phyloP scores from a whole-genome alignment of 1,140 invertebrate species.

The Dendroctonus valens region DNA sequence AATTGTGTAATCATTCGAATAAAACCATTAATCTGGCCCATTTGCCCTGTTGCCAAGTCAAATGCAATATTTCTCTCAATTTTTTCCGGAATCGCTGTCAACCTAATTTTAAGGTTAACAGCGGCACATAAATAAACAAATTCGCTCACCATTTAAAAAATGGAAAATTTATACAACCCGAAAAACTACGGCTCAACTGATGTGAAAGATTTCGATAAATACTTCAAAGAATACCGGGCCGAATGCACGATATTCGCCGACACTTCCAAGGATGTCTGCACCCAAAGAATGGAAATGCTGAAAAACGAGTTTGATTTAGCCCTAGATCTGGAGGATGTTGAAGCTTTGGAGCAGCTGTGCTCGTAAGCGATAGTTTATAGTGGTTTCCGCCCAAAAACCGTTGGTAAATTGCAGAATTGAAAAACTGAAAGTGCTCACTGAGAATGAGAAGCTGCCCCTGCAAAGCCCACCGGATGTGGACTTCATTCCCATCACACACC shows the following conservation, averaged over 20 bases:
- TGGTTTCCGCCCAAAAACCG: not conserved
- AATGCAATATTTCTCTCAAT: no score
- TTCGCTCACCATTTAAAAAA: slow-evolving; percentile 4
- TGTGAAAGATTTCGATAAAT: slow-evolving; percentile 30
- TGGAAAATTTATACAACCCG: slow-evolving; percentile 40
- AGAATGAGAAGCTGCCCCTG: slow-evolving; percentile 21
- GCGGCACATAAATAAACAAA: not conserved
- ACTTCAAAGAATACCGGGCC: slow-evolving; percentile 33
- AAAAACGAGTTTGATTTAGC: slow-evolving; percentile 26
- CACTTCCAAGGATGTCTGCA: not conserved
- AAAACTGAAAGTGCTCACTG: slow-evolving; percentile 28
- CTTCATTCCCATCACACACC: slow-evolving; percentile 14
- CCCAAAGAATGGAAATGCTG: slow-evolving; percentile 17
- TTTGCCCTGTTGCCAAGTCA: no score
- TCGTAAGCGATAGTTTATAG: slow-evolving; percentile 20
- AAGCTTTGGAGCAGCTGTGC: slow-evolving; percentile 32
- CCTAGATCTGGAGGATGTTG: slow-evolving; percentile 19
- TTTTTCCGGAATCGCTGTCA: no score
- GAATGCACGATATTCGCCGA: not conserved
- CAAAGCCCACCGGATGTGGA: slow-evolving; percentile 16
- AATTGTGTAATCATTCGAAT: no score
- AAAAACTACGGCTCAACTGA: slow-evolving; percentile 26
- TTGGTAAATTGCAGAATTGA: slow-evolving; percentile 30
- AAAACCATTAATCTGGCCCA: no score
- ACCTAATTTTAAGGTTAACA: no score